Evolutionary conservation across 2,113 vertebrate genomes (phyloP).

Genomic region (Meriones unguiculatus): DNA sequence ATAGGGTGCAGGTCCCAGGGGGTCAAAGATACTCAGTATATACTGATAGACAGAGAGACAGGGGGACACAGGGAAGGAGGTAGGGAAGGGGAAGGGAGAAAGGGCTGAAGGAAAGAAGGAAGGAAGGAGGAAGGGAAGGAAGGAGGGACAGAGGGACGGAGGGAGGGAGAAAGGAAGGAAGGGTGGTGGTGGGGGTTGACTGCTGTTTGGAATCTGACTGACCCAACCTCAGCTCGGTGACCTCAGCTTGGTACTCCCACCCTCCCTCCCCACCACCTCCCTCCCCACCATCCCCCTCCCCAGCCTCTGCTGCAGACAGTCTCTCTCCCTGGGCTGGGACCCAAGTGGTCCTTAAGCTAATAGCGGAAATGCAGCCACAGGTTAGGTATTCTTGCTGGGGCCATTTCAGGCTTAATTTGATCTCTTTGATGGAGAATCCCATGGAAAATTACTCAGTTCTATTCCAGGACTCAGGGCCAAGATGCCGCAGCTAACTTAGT

Average conservation of each 20-base stretch:
- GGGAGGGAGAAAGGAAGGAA: no score
- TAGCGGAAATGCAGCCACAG: neutral
- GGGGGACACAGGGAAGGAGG: neutral
- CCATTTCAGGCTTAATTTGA: neutral
- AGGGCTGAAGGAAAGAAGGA: no score
- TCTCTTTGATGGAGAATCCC: neutral
- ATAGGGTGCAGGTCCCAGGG: neutral
- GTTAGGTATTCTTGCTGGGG: neutral
- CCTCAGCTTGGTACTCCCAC: neutral
- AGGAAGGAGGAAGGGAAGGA: no score
- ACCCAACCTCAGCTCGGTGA: no score
- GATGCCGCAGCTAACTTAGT: neutral
- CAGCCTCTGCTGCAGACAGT: neutral
- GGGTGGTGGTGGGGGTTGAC: neutral
- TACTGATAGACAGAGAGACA: no score
- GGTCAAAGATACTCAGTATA: neutral
- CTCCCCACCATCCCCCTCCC: no score
- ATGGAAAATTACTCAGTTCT: neutral
- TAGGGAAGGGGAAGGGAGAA: neutral
- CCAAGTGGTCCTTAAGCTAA: neutral
- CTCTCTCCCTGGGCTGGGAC: neutral
- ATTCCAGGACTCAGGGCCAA: neutral
- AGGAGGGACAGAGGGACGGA: neutral
- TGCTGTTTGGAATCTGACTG: neutral
- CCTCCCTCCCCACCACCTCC: no score